Percentiles rank a stretch among this genome's conserved stretches.
These are phyloP conservation scores for Metridium senile DNA, from an alignment of 92 coral and sea anemone species.

Conservation along the genomic window DNA sequence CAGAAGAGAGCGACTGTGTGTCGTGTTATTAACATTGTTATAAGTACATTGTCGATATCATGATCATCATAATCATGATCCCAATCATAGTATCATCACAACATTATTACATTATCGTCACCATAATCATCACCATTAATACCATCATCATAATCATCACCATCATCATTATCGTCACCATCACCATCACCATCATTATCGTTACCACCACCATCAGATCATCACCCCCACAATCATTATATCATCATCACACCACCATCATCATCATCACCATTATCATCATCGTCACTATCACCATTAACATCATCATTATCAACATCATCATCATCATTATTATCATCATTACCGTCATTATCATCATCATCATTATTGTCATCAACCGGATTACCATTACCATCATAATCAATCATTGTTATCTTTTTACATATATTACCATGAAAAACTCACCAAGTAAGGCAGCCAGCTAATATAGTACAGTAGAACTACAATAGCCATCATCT, in stretches of 20 bases:
- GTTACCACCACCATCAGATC: background rate
- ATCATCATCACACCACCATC: background rate
- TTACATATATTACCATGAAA: no score
- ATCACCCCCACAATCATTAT: background rate
- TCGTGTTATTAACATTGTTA: no score
- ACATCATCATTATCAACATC: background rate
- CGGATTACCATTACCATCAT: background rate
- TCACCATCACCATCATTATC: background rate
- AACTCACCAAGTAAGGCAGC: slow-evolving; percentile 97
- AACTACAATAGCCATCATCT: slow-evolving; percentile 88
- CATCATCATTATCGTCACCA: background rate
- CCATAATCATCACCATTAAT: background rate
- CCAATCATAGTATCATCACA: no score
- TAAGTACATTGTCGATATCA: no score
- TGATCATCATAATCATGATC: no score
- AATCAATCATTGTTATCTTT: background rate
- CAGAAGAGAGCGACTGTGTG: no score
- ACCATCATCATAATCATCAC: background rate
- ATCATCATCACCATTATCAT: background rate
- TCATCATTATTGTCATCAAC: background rate
- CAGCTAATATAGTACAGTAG: slow-evolving; percentile 89
- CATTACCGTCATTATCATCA: background rate
- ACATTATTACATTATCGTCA: no score
- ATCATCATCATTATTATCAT: background rate
- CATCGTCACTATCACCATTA: background rate